Evolutionary conservation across 2,113 vertebrate genomes (phyloP), one percentile per base, ranked within the genome.

Genomic region (Zosterops borbonicus): DNA sequence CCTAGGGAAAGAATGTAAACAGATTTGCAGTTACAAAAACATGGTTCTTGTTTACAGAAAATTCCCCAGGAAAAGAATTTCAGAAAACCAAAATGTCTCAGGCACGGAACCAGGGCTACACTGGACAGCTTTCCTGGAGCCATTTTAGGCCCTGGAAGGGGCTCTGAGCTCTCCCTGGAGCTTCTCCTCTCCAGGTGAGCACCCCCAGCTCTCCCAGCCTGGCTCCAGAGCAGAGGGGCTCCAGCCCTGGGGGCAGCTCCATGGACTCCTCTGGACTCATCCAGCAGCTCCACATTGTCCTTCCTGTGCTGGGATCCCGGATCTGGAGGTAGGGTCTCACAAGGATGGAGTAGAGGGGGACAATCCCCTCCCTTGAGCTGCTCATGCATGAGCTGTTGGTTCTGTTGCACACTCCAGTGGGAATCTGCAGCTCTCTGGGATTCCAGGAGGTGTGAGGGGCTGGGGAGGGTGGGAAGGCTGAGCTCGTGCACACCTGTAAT

Each of bases 261-360:
- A 0, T 4, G 44, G 9, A 28, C 60, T 46, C 63, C 37, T 60
- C 60, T 52, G 69, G 28, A 1, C 0, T 19, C 0, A 0, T 12
- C 53, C 78, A 60, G 15, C 44, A 89, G 39, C 87, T 53, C 69
- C 56, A 59, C 9, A 18, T 53, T 53, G 33, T 59, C 46, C 33
- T 18, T 53, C 46, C 55, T 4, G 9, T 9, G 27, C 31, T 49
- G 77, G 10, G 2, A 5, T 2, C 35, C 39, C 87, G 8, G 33
- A 28, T 19, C 52, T 28, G 52, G 22, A 33, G 60, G 4, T 21
- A 44, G 14, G 28, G 1, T n/a, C 11, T 39, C 33, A n/a, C 22
- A 6, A 28, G 46, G 52, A 11, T 15, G 14, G n/a, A 47, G 16
- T 0, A 21, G 39, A 60, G 8, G 4, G 17, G 29, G 11, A 12